Base-by-base conservation (phyloP, 1,140 invertebrate species). In the Diachasmimorpha longicaudata region DNA sequence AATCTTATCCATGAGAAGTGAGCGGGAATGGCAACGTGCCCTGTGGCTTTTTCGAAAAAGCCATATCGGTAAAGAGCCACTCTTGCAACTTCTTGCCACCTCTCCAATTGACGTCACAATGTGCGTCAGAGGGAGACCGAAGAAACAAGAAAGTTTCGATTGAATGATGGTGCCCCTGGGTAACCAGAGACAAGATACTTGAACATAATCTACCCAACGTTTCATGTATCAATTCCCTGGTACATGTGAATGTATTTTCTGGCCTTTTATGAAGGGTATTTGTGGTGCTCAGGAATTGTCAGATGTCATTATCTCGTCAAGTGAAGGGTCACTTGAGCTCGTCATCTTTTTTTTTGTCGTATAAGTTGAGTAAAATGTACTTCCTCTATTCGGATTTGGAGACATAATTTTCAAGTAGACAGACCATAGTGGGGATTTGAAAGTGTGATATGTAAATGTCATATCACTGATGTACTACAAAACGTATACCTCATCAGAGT, bases 61-160 rank as follows among this genome's bases (percentile, higher is more conserved):
- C 21, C 52, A 36, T 69, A 70, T 31, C 70, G 52, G 63, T 68
- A 69, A 55, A 52, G 70, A 72, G 74, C 42, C 42, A 44, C 74
- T 42, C 52, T 31, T 55, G 74, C 79, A 79, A 79, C 82, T 86
- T 85, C 82, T 86, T 84, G 81, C 83, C 84, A 76, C 77, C 78
- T 68, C 66, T 83, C 14, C 48, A 66, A 86, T 88, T 88, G 87
- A 88, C 87, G 86, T 87, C 87, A 88, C 70, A 79, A 25, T 81
- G 83, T 88, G 87, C 86, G 86, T 88, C 86, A 87, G 83, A 83
- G 82, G 69, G 79, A 76, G 81, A 75, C 79, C 80, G 81, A 85
- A 86, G 87, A 85, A 87, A 85, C 86, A 87, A 87, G 86, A 88
- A 88, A 86, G 85, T 85, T 85, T 81, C 82, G 85, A 88, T 87